Evolutionary conservation across 2,888 invertebrate species (phyloP), one percentile per base, ranked within the genome.

Genomic region (Phengaris arion): DNA sequence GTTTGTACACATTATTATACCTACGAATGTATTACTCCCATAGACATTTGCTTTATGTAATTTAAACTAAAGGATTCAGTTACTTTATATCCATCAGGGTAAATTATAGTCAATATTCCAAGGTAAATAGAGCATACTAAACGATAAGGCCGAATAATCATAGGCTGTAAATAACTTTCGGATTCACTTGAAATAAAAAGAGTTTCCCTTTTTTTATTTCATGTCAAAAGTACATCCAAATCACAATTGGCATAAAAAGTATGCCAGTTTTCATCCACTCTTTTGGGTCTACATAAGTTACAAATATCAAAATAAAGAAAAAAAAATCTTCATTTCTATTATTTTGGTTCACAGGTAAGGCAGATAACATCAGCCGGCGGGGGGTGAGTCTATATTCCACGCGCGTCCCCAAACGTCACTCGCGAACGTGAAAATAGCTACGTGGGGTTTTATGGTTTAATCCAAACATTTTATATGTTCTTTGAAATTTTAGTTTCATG

Each of bases 321-420:
- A 12, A 64, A 5, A 35, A 12, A 45, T 13, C 12, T 52, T 10
- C 12, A 52, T 52, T 52, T 35, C 15, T 75, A 48, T 77, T 76
- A 78, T 78, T 73, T 77, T 78, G 75, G 75, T 79, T 79, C 77
- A 45, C 81, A 81, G 81, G 81, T 81, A 80, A 77, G 77, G 68
- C 57, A 68, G 78, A 78, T 72, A 72, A 8, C 72, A 72, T 72
- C 72, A 6, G 51, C 8, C 64, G 5, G 46, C 75, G 68, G 76
- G 77, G 78, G 79, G 79, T 80, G 74, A 79, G 78, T 75, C 77
- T 69, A 72, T 74, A 79, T 80, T 80, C 79, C 46, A 35, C 13
- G 57, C 79, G 69, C 77, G 78, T 77, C 15, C 59, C 69, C 22
- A 22, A 13, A 22, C 35, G 35, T 35, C 35, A 35, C n/a, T 46